phyloP scores from a whole-genome alignment of 35 echinoderm and acorn worm species.

The Strongylocentrotus purpuratus region DNA sequence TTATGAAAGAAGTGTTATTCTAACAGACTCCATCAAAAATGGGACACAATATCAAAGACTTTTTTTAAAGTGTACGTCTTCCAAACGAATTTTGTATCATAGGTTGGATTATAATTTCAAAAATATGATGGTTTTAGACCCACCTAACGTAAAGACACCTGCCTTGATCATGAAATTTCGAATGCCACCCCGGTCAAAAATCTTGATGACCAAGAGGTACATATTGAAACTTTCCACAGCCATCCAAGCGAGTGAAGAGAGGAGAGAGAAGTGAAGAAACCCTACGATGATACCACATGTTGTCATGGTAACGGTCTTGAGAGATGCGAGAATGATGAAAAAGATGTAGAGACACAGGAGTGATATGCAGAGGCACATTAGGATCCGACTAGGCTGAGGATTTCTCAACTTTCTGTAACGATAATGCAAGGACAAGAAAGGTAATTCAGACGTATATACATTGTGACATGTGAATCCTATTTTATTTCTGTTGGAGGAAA shows the following conservation, averaged over 20 bases:
- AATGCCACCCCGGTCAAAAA: not conserved
- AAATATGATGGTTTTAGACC: not conserved
- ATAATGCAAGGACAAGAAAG: no score
- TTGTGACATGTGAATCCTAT: no score
- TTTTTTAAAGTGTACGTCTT: not conserved
- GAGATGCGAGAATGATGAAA: constrained; percentile 37
- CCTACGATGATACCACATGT: constrained; percentile 31
- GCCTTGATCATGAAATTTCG: constrained; percentile 25
- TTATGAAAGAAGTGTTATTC: no score
- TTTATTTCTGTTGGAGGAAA: no score
- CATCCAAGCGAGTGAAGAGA: constrained; percentile 6
- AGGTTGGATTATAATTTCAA: not conserved
- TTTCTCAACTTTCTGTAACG: not conserved
- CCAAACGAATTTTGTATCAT: not conserved
- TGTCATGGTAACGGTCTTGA: constrained; percentile 8
- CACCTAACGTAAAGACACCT: not conserved
- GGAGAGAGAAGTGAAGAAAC: constrained; percentile 23
- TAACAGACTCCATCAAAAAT: no score
- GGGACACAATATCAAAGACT: no score
- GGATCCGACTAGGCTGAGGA: constrained; percentile 39
- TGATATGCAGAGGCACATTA: constrained; percentile 44
- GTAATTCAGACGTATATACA: no score
- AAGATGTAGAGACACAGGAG: constrained; percentile 59
- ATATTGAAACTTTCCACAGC: constrained; percentile 40
- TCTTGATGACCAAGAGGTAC: constrained; percentile 37